Evolutionary conservation across 2,113 vertebrate species (phyloP).

Genomic region (Erythrolamprus reginae): DNA sequence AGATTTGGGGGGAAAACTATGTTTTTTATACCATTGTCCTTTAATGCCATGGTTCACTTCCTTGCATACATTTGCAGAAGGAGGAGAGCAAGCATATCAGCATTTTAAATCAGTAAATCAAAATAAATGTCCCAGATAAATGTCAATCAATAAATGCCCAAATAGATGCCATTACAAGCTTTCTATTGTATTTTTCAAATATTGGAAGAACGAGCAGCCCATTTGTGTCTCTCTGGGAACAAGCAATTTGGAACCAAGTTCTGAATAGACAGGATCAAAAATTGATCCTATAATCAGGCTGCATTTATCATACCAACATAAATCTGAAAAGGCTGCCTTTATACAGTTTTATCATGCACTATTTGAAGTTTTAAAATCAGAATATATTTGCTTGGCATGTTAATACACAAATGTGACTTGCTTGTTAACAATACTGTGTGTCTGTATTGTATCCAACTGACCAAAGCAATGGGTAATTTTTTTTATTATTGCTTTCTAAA

Average conservation of each 20-base stretch:
- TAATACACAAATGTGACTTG: neutral
- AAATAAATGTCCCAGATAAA: conserved; percentile 22
- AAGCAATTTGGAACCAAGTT: neutral
- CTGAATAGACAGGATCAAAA: neutral
- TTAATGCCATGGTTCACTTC: neutral
- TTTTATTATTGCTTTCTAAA: conserved; percentile 16
- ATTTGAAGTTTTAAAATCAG: neutral
- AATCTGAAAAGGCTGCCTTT: fast-evolving
- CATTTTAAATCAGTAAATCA: neutral
- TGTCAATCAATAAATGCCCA: neutral
- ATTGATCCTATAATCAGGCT: conserved; percentile 19
- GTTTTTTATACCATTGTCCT: neutral
- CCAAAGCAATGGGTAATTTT: conserved; percentile 23
- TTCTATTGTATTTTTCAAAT: neutral
- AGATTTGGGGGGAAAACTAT: neutral
- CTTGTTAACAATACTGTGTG: neutral
- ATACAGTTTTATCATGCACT: fast-evolving
- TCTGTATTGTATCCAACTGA: neutral
- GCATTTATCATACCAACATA: fast-evolving
- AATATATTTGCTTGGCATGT: neutral
- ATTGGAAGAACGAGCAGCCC: neutral
- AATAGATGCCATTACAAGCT: neutral
- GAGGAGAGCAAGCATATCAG: neutral
- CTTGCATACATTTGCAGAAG: neutral
- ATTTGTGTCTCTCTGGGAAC: neutral